phyloP scores from a whole-genome alignment of 2,888 invertebrate species.

The Aleiodes alternator region DNA sequence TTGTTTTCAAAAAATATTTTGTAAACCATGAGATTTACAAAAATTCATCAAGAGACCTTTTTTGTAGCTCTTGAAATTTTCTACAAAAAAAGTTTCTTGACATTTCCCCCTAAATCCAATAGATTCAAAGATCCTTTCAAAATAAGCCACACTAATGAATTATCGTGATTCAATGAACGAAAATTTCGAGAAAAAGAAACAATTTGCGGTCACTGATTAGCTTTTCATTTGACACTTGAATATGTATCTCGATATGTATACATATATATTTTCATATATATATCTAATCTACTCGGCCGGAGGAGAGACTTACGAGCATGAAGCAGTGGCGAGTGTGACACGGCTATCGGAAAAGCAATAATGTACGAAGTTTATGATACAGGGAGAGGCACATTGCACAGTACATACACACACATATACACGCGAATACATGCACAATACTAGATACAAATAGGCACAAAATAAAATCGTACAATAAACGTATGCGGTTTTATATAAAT shows the following conservation, averaged over 20 bases:
- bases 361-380: slow-evolving; percentile 73
- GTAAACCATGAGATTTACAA: too few species aligned
- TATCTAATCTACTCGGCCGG: slow-evolving; percentile 55
- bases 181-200: neutral
- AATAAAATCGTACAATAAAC: slow-evolving; percentile 40
- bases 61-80: too few species aligned
- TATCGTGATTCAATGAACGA: neutral
- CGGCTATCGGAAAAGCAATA: slow-evolving; percentile 74
- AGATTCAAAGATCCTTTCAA: too few species aligned
- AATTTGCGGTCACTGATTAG: neutral
- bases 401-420: slow-evolving; percentile 42
- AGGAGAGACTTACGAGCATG: slow-evolving; percentile 63
- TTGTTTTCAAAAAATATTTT: too few species aligned
- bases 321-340: slow-evolving; percentile 64
- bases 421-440: slow-evolving; percentile 44
- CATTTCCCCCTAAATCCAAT: too few species aligned
- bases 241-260: slow-evolving; percentile 4
- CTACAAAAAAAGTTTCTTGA: too few species aligned
- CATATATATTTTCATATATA: slow-evolving; percentile 20
- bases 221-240: slow-evolving; percentile 5
- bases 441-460: slow-evolving; percentile 39
- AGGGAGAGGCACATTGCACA: slow-evolving; percentile 61
- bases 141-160: too few species aligned
- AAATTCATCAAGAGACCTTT: too few species aligned
- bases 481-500: slow-evolving; percentile 29